Evolutionary conservation across 1,140 invertebrate genomes (phyloP).

Genomic region (Scylla paramamosain): DNA sequence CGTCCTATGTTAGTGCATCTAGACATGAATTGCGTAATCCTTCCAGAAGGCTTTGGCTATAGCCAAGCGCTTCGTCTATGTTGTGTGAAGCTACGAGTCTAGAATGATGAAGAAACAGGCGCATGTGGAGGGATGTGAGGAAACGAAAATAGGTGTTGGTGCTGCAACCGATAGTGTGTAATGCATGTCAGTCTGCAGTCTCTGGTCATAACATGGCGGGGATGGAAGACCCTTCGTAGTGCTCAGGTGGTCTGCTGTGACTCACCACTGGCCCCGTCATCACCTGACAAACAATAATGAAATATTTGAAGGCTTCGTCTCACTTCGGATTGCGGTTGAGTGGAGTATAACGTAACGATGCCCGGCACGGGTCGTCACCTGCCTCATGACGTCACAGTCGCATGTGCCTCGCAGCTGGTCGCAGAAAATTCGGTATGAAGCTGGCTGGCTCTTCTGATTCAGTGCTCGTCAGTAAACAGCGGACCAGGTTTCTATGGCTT

Average conservation of each 20-base stretch:
- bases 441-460: not conserved
- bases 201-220: not conserved
- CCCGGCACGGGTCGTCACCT: not conserved
- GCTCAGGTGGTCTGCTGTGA: not conserved
- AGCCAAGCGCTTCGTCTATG: not conserved
- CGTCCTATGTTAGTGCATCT: too few species aligned
- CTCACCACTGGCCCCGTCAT: not conserved
- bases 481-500: not conserved
- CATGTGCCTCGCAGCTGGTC: not conserved
- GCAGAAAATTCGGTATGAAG: conserved; percentile 2
- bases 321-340: not conserved
- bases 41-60: too few species aligned
- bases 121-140: too few species aligned
- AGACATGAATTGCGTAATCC: too few species aligned
- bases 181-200: too few species aligned
- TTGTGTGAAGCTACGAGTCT: not conserved
- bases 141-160: too few species aligned
- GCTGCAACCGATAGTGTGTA: too few species aligned
- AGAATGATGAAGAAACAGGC: not conserved
- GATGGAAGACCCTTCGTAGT: not conserved
- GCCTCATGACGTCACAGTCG: not conserved
- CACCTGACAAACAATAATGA: not conserved
- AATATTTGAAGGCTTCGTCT: not conserved
- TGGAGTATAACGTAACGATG: not conserved
- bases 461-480: not conserved